Conservation (phyloP, 2,797 vertebrate species). For the Cuniculus paca region DNA sequence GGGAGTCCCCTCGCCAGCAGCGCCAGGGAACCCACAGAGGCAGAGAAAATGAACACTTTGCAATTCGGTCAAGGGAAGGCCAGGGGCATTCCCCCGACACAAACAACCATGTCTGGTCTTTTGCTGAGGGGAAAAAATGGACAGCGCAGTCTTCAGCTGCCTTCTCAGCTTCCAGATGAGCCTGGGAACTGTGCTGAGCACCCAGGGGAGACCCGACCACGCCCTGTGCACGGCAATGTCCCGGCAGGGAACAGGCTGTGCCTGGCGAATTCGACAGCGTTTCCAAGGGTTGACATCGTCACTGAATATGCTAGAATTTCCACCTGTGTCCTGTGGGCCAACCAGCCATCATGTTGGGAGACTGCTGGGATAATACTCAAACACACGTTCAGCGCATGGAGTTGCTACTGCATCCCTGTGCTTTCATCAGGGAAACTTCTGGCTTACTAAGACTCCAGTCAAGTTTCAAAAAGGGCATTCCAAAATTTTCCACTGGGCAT, state of each 20-base stretch:
- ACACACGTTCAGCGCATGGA: slow-evolving; percentile 85
- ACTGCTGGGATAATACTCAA: slow-evolving; percentile 86
- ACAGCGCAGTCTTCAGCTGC: neutral
- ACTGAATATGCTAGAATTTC: slow-evolving; percentile 85
- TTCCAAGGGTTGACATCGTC: slow-evolving; percentile 79
- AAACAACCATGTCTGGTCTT: slow-evolving; percentile 42
- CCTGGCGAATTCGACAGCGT: slow-evolving; percentile 42
- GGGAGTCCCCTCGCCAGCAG: neutral
- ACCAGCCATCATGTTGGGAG: slow-evolving; percentile 83
- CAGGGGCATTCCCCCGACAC: neutral
- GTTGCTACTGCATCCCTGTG: slow-evolving; percentile 78
- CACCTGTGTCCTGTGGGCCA: slow-evolving; percentile 84
- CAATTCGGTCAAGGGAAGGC: neutral
- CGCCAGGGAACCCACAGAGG: neutral
- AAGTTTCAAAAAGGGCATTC: slow-evolving; percentile 75
- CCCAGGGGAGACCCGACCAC: neutral
- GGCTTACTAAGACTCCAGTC: slow-evolving; percentile 79
- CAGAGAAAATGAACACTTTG: slow-evolving; percentile 46
- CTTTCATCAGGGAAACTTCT: slow-evolving; percentile 80
- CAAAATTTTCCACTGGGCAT: neutral
- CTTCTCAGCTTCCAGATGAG: neutral
- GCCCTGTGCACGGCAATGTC: neutral
- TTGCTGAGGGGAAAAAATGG: neutral
- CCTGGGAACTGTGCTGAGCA: neutral
- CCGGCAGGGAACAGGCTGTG: neutral